phyloP scores from a whole-genome alignment of 2,113 vertebrate species.

The human (Homo sapiens) region DNA sequence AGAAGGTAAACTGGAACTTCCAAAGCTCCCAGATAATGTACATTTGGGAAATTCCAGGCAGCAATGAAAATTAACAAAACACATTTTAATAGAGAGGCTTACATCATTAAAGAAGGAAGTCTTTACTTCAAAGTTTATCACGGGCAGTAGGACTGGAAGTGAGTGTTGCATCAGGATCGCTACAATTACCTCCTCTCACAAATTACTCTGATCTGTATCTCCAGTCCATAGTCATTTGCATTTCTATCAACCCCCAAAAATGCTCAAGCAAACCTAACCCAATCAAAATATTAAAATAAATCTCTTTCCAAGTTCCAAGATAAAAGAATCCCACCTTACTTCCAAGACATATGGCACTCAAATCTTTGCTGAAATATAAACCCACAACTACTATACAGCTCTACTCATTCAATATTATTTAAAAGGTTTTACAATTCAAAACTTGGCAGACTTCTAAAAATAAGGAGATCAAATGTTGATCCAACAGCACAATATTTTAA shows the following conservation, averaged over 20 bases:
- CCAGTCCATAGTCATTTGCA: background rate
- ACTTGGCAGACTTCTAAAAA: conserved; percentile 51
- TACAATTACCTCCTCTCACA: background rate
- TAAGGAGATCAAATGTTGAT: conserved; percentile 51
- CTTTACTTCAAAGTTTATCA: background rate
- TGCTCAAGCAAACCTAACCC: background rate
- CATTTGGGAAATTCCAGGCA: background rate
- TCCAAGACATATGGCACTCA: conserved; percentile 43
- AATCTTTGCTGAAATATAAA: conserved; percentile 56
- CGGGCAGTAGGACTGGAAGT: background rate
- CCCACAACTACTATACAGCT: conserved; percentile 21
- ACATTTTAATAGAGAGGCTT: conserved; percentile 6
- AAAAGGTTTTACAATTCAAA: conserved; percentile 60
- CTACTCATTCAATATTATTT: conserved; percentile 31
- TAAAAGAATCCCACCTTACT: conserved; percentile 29
- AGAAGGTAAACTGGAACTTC: conserved; percentile 9
- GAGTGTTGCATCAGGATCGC: background rate
- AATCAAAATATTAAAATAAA: conserved; percentile 44
- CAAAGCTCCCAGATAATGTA: background rate
- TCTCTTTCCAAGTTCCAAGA: conserved; percentile 38
- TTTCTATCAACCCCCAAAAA: background rate
- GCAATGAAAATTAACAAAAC: background rate
- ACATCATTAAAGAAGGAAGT: background rate
- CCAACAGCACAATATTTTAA: background rate
- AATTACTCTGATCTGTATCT: background rate